These are phyloP conservation scores for Eretmochelys imbricata DNA, from an alignment of 2,113 vertebrate species.

Conservation along the genomic window DNA sequence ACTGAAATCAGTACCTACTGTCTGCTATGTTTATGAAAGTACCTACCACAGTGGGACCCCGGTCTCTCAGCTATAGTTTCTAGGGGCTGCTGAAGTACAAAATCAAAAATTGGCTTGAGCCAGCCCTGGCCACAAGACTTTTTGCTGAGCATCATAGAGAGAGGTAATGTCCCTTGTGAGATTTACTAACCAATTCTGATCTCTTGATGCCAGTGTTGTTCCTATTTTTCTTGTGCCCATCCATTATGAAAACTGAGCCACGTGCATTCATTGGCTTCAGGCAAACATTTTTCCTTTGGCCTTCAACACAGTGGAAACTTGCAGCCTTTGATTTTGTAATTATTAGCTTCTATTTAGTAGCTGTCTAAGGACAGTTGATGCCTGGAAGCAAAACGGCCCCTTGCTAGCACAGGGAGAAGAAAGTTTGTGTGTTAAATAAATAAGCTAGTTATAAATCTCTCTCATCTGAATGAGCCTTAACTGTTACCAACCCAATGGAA, in stretches of 20 bases:
- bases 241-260: not conserved
- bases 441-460: not conserved
- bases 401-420: not conserved
- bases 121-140: not conserved
- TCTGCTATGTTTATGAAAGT: not conserved
- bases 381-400: not conserved
- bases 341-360: rapidly evolving
- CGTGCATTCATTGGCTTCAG: not conserved
- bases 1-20: not conserved
- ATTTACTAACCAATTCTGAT: no score
- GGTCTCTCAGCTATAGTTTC: not conserved
- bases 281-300: not conserved
- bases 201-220: not conserved
- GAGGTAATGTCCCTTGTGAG: not conserved
- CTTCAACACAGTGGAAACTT: rapidly evolving
- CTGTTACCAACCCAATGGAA: not conserved
- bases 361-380: not conserved
- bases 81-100: not conserved
- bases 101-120: not conserved
- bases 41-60: not conserved
- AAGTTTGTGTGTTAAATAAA: not conserved
- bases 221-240: not conserved
- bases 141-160: not conserved
- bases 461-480: not conserved
- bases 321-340: not conserved